phyloP scores from a whole-genome alignment of 1,140 invertebrate species.

The Eubasilissa regina region DNA sequence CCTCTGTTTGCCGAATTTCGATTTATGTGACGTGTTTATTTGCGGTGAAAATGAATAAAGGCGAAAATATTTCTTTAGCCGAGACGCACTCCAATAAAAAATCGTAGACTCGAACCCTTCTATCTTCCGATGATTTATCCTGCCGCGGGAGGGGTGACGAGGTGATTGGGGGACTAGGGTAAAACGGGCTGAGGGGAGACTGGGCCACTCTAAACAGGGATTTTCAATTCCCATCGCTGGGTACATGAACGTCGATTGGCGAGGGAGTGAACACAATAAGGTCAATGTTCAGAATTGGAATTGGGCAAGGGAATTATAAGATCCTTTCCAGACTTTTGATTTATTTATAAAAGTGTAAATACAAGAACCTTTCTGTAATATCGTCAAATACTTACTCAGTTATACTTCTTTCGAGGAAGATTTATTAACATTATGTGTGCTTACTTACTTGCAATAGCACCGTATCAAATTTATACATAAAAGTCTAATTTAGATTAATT shows the following conservation, averaged over 20 bases:
- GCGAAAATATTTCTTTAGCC: slow-evolving; percentile 47
- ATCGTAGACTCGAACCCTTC: slow-evolving; percentile 43
- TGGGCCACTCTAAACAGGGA: slow-evolving; percentile 29
- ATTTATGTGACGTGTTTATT: slow-evolving; percentile 52
- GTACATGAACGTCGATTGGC: neutral
- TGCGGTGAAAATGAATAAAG: slow-evolving; percentile 51
- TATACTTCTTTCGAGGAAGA: too few species aligned
- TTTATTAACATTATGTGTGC: too few species aligned
- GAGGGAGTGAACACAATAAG: slow-evolving; percentile 31
- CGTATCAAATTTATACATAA: too few species aligned
- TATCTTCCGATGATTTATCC: slow-evolving; percentile 48
- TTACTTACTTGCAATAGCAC: too few species aligned
- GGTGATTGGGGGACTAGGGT: neutral
- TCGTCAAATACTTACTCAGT: too few species aligned
- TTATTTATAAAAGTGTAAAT: slow-evolving; percentile 12
- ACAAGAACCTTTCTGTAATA: too few species aligned
- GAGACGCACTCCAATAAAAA: slow-evolving; percentile 40
- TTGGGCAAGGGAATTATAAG: slow-evolving; percentile 40
- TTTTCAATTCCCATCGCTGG: slow-evolving; percentile 41
- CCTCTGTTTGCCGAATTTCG: slow-evolving; percentile 23
- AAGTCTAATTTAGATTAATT: too few species aligned
- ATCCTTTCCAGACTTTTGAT: slow-evolving; percentile 15
- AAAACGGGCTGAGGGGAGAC: neutral
- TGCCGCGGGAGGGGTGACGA: neutral
- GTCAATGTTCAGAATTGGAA: slow-evolving; percentile 44